These are phyloP conservation scores for Petrocephalus zakoni DNA, from an alignment of 2,113 vertebrate species.

Conservation along the genomic window DNA sequence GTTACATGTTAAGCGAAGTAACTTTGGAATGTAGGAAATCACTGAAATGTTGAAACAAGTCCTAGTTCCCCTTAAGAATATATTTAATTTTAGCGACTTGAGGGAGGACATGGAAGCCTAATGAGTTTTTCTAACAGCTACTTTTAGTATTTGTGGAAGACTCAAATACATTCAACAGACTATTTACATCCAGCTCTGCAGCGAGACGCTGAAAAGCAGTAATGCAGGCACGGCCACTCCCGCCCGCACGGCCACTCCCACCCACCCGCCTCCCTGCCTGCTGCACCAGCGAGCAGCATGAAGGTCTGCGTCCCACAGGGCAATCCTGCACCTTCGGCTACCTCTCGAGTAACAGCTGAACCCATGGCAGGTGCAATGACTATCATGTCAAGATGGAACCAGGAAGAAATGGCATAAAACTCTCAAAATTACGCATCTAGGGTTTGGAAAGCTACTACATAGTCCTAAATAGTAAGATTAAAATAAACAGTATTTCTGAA, in stretches of 20 bases:
- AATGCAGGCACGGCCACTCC: background rate
- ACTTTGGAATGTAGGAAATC: slow-evolving; percentile 13
- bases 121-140: background rate
- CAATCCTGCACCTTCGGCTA: background rate
- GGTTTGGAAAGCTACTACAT: background rate
- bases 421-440: background rate
- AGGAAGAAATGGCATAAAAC: background rate
- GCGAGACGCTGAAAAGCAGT: background rate
- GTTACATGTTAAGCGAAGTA: background rate
- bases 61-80: background rate
- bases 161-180: slow-evolving; percentile 20
- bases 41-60: background rate
- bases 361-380: background rate
- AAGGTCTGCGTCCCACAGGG: background rate
- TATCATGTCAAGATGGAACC: background rate
- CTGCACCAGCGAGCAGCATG: background rate
- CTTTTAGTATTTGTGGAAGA: slow-evolving; percentile 17
- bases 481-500: background rate
- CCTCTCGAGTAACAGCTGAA: background rate
- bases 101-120: background rate
- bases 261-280: background rate
- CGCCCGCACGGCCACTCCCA: too few species aligned
- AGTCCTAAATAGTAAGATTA: background rate
- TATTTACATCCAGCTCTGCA: background rate
- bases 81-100: background rate